These are phyloP conservation scores for Hyposmocoma kahamanoa DNA, from an alignment of 1,140 invertebrate genomes.

Conservation along the genomic window DNA sequence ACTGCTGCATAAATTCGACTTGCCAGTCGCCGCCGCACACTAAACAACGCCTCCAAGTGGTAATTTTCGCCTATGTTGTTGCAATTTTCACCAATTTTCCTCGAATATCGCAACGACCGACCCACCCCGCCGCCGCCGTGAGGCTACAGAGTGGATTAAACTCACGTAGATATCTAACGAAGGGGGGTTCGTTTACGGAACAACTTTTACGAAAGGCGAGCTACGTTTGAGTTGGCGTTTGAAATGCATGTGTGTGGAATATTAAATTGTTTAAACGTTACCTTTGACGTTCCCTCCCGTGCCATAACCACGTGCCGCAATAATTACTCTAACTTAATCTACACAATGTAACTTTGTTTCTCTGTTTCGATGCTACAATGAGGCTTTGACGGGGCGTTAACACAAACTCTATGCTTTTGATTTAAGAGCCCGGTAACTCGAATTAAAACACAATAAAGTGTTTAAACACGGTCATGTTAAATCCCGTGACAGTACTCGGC, in stretches of 20 bases:
- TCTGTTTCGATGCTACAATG: slow-evolving; percentile 26
- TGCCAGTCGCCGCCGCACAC: slow-evolving; percentile 31
- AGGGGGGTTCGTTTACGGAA: slow-evolving; percentile 68
- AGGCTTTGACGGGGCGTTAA: no score
- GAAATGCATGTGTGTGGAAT: slow-evolving; percentile 68
- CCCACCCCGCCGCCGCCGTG: slow-evolving; percentile 35
- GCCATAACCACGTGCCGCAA: slow-evolving; percentile 52
- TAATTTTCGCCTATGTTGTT: slow-evolving; percentile 67
- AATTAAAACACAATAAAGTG: slow-evolving; percentile 32
- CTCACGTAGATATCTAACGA: slow-evolving; percentile 72
- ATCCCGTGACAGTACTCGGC: slow-evolving; percentile 15
- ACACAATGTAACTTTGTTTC: slow-evolving; percentile 49
- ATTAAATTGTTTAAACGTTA: slow-evolving; percentile 72
- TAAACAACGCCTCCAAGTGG: slow-evolving; percentile 60
- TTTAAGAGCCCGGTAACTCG: no score
- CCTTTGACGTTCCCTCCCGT: slow-evolving; percentile 56
- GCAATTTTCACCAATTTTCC: slow-evolving; percentile 68
- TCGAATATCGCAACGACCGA: slow-evolving; percentile 48
- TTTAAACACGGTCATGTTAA: slow-evolving; percentile 24
- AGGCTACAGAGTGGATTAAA: slow-evolving; percentile 57
- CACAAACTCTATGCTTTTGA: no score
- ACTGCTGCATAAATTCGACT: slow-evolving; percentile 53
- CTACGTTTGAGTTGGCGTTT: slow-evolving; percentile 65
- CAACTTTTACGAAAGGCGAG: slow-evolving; percentile 67
- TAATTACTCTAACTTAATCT: slow-evolving; percentile 64